A percentile compares a stretch with the other conserved stretches of the same genome.
These are phyloP conservation scores for Zaprionus inermis DNA, from an alignment of 1,140 invertebrate species.

Conservation along the genomic window DNA sequence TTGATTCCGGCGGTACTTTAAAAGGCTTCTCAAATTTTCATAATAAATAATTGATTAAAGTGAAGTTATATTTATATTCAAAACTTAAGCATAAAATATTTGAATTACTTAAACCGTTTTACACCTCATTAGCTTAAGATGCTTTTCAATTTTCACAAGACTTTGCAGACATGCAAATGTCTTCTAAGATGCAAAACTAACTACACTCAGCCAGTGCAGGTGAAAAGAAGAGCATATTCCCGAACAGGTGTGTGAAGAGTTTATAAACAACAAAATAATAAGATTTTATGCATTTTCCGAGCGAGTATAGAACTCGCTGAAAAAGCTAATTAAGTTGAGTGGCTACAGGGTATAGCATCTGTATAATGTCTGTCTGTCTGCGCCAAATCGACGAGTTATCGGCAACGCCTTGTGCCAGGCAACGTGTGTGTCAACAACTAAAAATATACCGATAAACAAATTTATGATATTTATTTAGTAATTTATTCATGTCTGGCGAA, in stretches of 20 bases:
- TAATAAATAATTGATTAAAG: not conserved
- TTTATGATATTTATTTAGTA: conserved; percentile 79
- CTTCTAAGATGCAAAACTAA: conserved; percentile 27
- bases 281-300: not conserved
- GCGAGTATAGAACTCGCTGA: conserved; percentile 2
- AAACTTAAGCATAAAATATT: too few relatives aligned
- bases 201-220: conserved; percentile 7
- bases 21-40: not conserved
- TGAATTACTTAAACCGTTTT: not conserved
- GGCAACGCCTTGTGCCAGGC: conserved; percentile 56
- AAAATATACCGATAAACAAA: conserved; percentile 50
- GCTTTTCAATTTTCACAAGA: not conserved
- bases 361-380: conserved; percentile 2
- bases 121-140: conserved; percentile 18
- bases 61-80: too few relatives aligned
- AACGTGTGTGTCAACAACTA: conserved; percentile 57
- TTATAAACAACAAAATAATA: not conserved
- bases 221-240: not conserved
- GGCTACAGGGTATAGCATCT: not conserved
- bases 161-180: conserved; percentile 21
- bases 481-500: conserved; percentile 65
- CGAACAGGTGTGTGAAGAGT: conserved; percentile 21
- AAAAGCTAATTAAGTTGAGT: conserved; percentile 22
- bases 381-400: conserved; percentile 34
- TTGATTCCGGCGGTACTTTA: too few relatives aligned